Base-by-base conservation (phyloP, 2,888 invertebrate species). In the Zaprionus obscuricornis region DNA sequence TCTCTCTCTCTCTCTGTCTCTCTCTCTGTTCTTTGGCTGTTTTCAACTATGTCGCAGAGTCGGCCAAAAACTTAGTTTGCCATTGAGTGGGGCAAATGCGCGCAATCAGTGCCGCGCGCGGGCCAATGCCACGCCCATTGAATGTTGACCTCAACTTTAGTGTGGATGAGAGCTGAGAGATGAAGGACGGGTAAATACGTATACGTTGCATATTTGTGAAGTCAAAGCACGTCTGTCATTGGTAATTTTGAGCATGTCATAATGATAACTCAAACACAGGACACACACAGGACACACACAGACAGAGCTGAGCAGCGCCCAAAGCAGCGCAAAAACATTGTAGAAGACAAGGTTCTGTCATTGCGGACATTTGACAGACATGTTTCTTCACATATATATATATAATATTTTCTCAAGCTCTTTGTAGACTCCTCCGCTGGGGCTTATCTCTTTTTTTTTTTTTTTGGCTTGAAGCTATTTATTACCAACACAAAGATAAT, bases 171-270 rank as follows among this genome's bases (percentile, higher is more conserved):
- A n/a, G n/a, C n/a, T n/a, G n/a, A n/a, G n/a, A n/a, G n/a, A n/a
- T n/a, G n/a, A n/a, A n/a, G n/a, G n/a, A n/a, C n/a, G n/a, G n/a
- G n/a, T 20, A 18, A 2, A 33, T 4, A 33, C 33, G 22, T 8
- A 13, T 26, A n/a, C 10, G n/a, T n/a, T 47, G 26, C 26, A 7
- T 51, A 47, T 66, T 75, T 71, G 71, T n/a, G 40, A 51, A 83
- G 68, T 68, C 84, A 37, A 42, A 57, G 67, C 83, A 83, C 83
- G 83, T 83, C 75, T 75, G 84, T 85, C 83, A 83, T 83, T 83
- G 83, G 83, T 76, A 85, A 83, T 83, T 85, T 83, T 60, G 77
- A 83, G 76, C 85, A 85, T 85, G 86, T 78, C 81, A 82, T 82
- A 82, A 82, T 82, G 83, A 82, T 82, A 85, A 77, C 76, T 73